Conservation (phyloP, 2,797 vertebrate species). For the Phoxinus dragarum region DNA sequence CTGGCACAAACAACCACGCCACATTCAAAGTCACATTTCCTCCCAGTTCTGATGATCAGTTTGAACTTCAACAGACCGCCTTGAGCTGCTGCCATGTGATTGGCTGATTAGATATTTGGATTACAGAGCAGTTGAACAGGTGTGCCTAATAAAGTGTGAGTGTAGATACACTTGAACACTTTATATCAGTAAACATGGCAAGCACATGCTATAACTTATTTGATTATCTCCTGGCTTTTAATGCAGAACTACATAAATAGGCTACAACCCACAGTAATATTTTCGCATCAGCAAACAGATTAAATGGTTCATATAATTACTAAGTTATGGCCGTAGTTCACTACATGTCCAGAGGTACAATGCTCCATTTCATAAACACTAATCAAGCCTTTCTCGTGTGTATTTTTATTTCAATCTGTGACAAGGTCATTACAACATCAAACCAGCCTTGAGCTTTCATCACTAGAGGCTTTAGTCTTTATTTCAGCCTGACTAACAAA, state of each 20-base stretch:
- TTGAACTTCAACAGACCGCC: not conserved
- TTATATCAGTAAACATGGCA: not conserved
- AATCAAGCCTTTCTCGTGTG: constrained; percentile 25
- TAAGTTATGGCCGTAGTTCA: not conserved
- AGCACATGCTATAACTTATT: not conserved
- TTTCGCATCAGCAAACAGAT: not conserved
- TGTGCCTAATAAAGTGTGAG: not conserved
- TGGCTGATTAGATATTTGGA: not conserved
- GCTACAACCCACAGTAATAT: not conserved
- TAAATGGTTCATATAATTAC: constrained; percentile 21
- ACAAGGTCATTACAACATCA: constrained; percentile 46
- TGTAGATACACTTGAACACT: no score
- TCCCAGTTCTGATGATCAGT: not conserved
- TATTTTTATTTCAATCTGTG: not conserved
- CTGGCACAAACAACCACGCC: not conserved
- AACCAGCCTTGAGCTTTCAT: constrained; percentile 22
- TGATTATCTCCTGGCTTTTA: not conserved
- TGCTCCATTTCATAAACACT: constrained; percentile 9
- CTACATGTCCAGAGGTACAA: constrained; percentile 10
- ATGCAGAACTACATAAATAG: not conserved
- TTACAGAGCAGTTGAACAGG: not conserved
- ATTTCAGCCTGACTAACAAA: constrained; percentile 16
- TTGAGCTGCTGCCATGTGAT: not conserved
- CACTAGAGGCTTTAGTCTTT: constrained; percentile 7
- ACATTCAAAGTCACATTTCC: not conserved